These are phyloP conservation scores for Trimorus sp. DNA, from an alignment of 2,888 invertebrate genomes.

Conservation along the genomic window DNA sequence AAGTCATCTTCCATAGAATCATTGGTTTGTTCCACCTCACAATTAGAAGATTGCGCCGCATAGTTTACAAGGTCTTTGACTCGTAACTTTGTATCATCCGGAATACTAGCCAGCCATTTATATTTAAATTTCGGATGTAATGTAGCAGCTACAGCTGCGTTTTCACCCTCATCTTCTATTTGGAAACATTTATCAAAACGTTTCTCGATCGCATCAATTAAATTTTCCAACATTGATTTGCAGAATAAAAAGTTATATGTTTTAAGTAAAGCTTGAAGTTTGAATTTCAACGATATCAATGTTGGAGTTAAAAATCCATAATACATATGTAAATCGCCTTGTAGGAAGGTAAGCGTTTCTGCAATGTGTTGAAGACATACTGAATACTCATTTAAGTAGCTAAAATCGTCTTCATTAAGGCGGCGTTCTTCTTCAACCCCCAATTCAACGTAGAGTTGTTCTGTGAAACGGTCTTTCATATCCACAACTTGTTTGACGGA, in stretches of 20 bases:
- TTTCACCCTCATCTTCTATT: background rate
- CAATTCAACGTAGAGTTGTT: conserved; percentile 2
- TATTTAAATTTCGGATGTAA: background rate
- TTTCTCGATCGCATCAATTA: background rate
- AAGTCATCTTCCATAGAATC: background rate
- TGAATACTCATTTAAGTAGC: background rate
- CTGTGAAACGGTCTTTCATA: background rate
- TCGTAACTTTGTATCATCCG: background rate
- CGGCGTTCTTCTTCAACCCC: background rate
- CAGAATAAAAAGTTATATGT: background rate
- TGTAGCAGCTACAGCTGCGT: conserved; percentile 1
- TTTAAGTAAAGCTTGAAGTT: background rate
- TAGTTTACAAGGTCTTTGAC: background rate
- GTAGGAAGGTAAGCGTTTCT: background rate
- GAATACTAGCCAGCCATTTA: background rate
- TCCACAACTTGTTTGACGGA: background rate
- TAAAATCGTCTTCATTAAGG: background rate
- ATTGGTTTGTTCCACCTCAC: background rate
- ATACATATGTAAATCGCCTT: background rate
- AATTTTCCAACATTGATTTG: background rate
- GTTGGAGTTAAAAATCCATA: conserved; percentile 8
- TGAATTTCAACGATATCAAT: conserved; percentile 2
- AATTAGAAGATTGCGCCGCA: background rate
- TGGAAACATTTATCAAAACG: background rate
- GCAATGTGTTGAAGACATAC: conserved; percentile 3